Base-by-base conservation (phyloP, 35 echinoderm and acorn worm genomes). In the Eucidaris tribuloides region DNA sequence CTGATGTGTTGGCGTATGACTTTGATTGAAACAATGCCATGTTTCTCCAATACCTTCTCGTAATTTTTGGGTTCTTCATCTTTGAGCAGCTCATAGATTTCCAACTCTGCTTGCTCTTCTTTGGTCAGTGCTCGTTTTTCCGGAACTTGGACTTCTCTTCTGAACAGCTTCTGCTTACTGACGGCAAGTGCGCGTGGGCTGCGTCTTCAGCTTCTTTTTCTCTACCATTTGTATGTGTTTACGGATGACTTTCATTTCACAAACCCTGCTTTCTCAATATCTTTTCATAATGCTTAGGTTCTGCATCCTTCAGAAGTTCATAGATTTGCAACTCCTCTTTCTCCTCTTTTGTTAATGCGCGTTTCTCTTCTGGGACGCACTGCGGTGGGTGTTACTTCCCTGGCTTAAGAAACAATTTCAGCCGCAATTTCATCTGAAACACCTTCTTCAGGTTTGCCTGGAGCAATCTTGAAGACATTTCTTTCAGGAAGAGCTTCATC, bases 301-400 rank as follows among this genome's bases (percentile, higher is more conserved):
- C 40, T 24, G 63, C 88, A 45, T 90, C 88, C 56, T 90, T 90
- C 2, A 90, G 48, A 83, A 90, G 44, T 35, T 90, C 88, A 76
- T 83, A 83, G 44, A 90, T 45, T 76, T 90, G n/a, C n/a, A 24
- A 20, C 0, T 20, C 57, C 30, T 60, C 57, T 29, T 60, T 60
- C 30, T 60, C 57, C 30, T 60, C 57, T 60, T 60, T 60, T 20
- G 57, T 60, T 29, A 60, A 1, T 24, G 57, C n/a, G 1, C 30
- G 22, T n/a, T 60, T 60, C 57, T 60, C 30, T 60, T 60, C 57
- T 1, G 57, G 57, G 1, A 60, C 57, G n/a, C 57, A 24, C 30
- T 5, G 30, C 57, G n/a, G 22, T 29, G n/a, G 30, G n/a, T 24
- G 2, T 29, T n/a, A 24, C 57, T 60, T 60, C 57, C 2, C 0